A percentile compares a stretch with the other conserved stretches of the same genome.
Conservation (phyloP, 2,113 vertebrate genomes). For the Capricornis sumatraensis region DNA sequence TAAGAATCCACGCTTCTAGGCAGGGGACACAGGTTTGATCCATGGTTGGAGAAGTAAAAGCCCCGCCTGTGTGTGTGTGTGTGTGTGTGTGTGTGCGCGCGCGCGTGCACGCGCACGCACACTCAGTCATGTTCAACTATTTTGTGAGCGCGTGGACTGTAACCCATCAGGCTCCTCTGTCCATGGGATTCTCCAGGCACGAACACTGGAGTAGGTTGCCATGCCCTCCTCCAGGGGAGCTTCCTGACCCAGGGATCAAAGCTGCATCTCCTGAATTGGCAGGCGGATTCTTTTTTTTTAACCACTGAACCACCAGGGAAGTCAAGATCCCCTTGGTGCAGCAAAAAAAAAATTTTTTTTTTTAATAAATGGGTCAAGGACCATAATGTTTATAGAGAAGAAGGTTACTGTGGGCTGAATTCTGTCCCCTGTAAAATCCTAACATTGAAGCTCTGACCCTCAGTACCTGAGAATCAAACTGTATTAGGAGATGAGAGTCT, state of each 20-base stretch:
- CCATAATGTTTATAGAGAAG: not conserved
- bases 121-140: not conserved
- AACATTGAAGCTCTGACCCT: not conserved
- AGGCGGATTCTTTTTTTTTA: not conserved
- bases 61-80: too few species aligned
- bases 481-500: not conserved
- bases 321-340: not conserved
- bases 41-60: not conserved
- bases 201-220: not conserved
- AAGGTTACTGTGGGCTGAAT: not conserved
- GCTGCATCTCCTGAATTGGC: not conserved
- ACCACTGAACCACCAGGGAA: not conserved
- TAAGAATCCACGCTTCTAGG: not conserved
- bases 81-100: too few species aligned
- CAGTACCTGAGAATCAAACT: rapidly evolving
- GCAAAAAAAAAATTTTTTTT: not conserved
- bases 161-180: not conserved
- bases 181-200: not conserved
- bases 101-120: too few species aligned
- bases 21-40: not conserved
- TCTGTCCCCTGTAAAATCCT: not conserved
- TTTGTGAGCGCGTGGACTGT: rapidly evolving
- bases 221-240: not conserved
- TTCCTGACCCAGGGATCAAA: not conserved
- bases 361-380: not conserved